These are phyloP conservation scores for Cyanistes caeruleus DNA, from an alignment of 2,113 vertebrate species.

Conservation along the genomic window DNA sequence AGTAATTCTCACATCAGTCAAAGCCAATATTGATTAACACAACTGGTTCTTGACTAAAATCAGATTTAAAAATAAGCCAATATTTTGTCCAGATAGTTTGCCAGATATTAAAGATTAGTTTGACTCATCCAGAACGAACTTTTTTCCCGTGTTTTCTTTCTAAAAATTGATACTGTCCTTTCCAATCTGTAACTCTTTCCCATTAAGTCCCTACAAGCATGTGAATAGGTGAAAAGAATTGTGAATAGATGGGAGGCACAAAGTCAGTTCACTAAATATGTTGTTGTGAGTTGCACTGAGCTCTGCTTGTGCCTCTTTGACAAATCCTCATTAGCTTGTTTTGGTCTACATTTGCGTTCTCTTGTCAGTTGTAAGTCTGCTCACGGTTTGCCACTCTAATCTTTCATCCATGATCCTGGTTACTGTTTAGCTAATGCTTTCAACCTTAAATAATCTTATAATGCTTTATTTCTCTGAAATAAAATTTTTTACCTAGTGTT, in stretches of 20 bases:
- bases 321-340: not conserved
- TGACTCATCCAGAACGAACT: not conserved
- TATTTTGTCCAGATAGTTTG: not conserved
- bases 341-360: not conserved
- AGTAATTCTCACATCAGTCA: not conserved
- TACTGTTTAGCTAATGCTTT: constrained; percentile 18
- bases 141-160: not conserved
- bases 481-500: not conserved
- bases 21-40: not conserved
- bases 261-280: not conserved
- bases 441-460: not conserved
- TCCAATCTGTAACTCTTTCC: not conserved
- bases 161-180: not conserved
- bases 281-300: not conserved
- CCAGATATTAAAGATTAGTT: not conserved
- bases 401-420: not conserved
- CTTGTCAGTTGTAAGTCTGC: not conserved
- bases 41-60: not conserved
- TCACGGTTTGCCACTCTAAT: not conserved
- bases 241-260: not conserved
- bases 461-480: not conserved
- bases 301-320: not conserved
- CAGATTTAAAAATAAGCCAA: not conserved
- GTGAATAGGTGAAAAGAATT: not conserved
- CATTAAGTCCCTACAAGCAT: not conserved